Conservation (phyloP, 2,888 invertebrate genomes). For the Stenodema calcarata region DNA sequence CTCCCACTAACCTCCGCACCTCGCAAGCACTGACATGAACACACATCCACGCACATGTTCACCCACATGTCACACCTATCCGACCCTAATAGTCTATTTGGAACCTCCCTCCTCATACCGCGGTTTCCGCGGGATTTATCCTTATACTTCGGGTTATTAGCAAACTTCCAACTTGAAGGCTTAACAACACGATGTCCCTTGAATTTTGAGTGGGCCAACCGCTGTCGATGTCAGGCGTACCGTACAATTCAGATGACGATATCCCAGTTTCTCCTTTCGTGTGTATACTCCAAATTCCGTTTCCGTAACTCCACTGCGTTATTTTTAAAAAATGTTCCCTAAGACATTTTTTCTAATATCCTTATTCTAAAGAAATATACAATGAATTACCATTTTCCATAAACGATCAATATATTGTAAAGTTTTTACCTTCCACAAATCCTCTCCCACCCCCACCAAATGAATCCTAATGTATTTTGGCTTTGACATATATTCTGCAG, state of each 20-base stretch:
- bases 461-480: too few relatives aligned
- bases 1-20: background rate
- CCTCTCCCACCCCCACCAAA: too few relatives aligned
- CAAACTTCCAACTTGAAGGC: background rate
- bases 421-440: too few relatives aligned
- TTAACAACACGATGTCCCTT: background rate
- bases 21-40: background rate
- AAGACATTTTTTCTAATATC: too few relatives aligned
- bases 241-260: background rate
- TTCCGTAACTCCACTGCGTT: too few relatives aligned
- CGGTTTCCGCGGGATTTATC: slow-evolving; percentile 15
- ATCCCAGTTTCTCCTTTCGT: too few relatives aligned
- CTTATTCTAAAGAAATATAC: too few relatives aligned
- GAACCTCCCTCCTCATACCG: background rate
- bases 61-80: background rate
- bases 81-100: background rate
- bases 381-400: too few relatives aligned
- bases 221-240: background rate
- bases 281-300: too few relatives aligned
- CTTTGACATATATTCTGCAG: too few relatives aligned
- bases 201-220: background rate
- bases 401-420: too few relatives aligned
- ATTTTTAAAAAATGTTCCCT: too few relatives aligned
- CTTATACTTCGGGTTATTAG: slow-evolving; percentile 22
- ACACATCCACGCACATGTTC: background rate